Conservation (phyloP, 2,888 invertebrate species). For the Plusia festucae region DNA sequence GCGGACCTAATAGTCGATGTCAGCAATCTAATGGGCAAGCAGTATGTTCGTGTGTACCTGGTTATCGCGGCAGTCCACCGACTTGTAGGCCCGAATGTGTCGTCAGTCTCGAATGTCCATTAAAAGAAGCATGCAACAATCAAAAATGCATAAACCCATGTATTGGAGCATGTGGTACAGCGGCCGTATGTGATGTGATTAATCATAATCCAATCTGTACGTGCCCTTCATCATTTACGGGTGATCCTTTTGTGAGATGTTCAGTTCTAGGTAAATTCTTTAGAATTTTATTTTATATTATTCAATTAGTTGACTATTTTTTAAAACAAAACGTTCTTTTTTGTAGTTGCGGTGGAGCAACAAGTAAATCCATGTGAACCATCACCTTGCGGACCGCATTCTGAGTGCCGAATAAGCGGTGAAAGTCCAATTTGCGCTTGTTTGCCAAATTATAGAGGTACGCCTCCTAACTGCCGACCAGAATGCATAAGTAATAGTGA, state of each 20-base stretch:
- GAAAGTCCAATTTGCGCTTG: slow-evolving; percentile 94
- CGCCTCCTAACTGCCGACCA: slow-evolving; percentile 93
- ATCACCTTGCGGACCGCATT: slow-evolving; percentile 94
- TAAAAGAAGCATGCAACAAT: slow-evolving; percentile 92
- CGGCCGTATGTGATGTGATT: slow-evolving; percentile 92
- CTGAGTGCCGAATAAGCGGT: slow-evolving; percentile 91
- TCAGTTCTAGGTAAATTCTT: slow-evolving; percentile 79
- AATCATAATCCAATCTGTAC: slow-evolving; percentile 94
- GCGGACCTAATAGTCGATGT: slow-evolving; percentile 94
- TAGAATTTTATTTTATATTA: background rate
- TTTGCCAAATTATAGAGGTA: slow-evolving; percentile 90
- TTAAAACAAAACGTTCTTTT: slow-evolving; percentile 10
- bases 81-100: slow-evolving; percentile 94
- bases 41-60: slow-evolving; percentile 92
- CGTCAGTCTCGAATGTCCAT: slow-evolving; percentile 92
- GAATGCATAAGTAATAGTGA: slow-evolving; percentile 95
- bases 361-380: slow-evolving; percentile 91
- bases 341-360: slow-evolving; percentile 69
- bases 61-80: slow-evolving; percentile 93
- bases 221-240: slow-evolving; percentile 92
- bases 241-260: slow-evolving; percentile 94
- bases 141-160: slow-evolving; percentile 94
- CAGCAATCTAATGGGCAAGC: slow-evolving; percentile 91
- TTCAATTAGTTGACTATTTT: background rate
- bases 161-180: slow-evolving; percentile 93